These are phyloP conservation scores for Pseudomyrmex concolor DNA, from an alignment of 1,140 invertebrate species.

Conservation along the genomic window DNA sequence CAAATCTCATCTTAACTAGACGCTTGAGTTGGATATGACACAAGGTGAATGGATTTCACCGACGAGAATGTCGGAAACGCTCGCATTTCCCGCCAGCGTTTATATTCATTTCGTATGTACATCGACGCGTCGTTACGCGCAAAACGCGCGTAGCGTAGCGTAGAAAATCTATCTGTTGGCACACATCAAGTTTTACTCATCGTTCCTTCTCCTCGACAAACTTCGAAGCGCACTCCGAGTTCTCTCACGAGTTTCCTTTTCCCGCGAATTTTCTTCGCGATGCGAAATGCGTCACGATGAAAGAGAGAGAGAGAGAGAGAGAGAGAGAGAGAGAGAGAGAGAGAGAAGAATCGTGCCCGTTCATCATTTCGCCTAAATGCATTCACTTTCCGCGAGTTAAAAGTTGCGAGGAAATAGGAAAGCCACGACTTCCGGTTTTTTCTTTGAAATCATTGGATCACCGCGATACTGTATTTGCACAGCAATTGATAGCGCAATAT, in stretches of 20 bases:
- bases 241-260: slow-evolving; percentile 45
- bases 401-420: not conserved
- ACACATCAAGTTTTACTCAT: not conserved
- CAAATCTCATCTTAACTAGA: not conserved
- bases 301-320: not conserved
- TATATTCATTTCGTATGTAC: slow-evolving; percentile 43
- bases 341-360: not conserved
- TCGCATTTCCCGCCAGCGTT: slow-evolving; percentile 46
- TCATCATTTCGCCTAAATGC: slow-evolving; percentile 17
- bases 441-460: not conserved
- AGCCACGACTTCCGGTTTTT: not conserved
- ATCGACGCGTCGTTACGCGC: slow-evolving; percentile 34
- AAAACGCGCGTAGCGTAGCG: not conserved
- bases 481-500: not conserved
- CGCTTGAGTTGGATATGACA: not conserved
- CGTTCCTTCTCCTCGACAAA: not conserved
- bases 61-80: not conserved
- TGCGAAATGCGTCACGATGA: not conserved
- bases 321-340: not conserved
- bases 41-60: not conserved
- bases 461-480: not conserved
- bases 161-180: too few relatives aligned
- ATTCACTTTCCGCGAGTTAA: not conserved
- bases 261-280: slow-evolving; percentile 8
- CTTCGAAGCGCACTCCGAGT: slow-evolving; percentile 1